Conservation (phyloP, 2,113 vertebrate genomes). For the Callaeas wilsoni region DNA sequence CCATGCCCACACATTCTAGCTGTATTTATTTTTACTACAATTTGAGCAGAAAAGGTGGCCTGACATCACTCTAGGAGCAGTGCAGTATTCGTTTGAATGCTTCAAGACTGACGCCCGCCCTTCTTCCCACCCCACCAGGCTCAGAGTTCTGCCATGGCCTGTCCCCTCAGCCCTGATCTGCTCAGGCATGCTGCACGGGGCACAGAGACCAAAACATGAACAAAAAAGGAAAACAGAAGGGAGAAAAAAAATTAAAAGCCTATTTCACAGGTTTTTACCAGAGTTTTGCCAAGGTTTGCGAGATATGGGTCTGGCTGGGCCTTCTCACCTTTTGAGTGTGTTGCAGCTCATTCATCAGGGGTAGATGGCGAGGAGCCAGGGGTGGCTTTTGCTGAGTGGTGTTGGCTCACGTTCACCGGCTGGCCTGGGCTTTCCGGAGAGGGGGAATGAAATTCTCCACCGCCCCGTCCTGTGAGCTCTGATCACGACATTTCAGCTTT, state of each 20-base stretch:
- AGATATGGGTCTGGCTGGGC: not conserved
- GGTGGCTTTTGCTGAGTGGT: not conserved
- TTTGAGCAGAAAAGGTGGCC: conserved; percentile 29
- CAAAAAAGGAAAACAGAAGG: not conserved
- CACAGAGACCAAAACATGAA: not conserved
- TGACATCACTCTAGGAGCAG: not conserved
- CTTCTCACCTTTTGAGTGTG: conserved; percentile 9
- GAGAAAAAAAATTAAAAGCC: not conserved
- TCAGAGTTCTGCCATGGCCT: not conserved
- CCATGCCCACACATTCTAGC: not conserved
- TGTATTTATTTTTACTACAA: conserved; percentile 52
- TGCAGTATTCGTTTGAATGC: not conserved
- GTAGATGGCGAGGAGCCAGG: not conserved
- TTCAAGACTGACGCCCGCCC: accelerated
- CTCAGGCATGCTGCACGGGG: not conserved
- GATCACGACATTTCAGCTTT: not conserved
- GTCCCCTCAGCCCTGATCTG: accelerated
- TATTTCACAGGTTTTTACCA: not conserved
- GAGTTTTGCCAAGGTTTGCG: not conserved
- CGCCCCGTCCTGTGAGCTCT: not conserved
- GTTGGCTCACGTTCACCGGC: not conserved
- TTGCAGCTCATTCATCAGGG: conserved; percentile 35
- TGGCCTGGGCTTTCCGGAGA: not conserved
- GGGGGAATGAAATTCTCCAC: not conserved
- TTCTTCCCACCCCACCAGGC: not conserved